Evolutionary conservation across 1,140 invertebrate species (phyloP).

Genomic region (Apolygus lucorum): DNA sequence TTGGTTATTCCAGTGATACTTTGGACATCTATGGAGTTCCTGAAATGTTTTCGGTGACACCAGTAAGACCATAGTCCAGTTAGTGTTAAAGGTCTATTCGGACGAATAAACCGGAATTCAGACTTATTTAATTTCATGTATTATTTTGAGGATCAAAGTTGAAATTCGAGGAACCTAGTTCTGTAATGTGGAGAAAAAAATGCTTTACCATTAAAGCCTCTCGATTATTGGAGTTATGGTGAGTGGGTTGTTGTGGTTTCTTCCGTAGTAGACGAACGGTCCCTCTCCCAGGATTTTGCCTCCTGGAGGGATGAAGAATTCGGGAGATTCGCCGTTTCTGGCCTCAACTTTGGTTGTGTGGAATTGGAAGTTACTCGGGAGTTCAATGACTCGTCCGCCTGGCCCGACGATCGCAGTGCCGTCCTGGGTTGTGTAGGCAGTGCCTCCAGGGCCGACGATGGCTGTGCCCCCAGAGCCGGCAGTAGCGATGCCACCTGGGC

Average conservation of each 20-base stretch:
- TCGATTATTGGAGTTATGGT: background rate
- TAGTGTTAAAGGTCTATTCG: no score
- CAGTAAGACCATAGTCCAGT: no score
- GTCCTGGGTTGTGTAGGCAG: slow-evolving; percentile 57
- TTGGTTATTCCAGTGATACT: no score
- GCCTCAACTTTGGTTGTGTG: slow-evolving; percentile 8
- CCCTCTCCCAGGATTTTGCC: slow-evolving; percentile 56
- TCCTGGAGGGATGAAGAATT: slow-evolving; percentile 38
- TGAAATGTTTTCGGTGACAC: no score
- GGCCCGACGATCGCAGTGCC: slow-evolving; percentile 60
- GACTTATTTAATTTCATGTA: no score
- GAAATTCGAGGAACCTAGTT: no score
- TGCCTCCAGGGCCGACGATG: slow-evolving; percentile 60
- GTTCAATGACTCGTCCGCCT: slow-evolving; percentile 42
- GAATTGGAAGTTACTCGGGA: slow-evolving; percentile 46
- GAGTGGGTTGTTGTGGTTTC: background rate
- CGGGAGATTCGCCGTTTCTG: slow-evolving; percentile 6
- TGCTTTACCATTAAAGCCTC: no score
- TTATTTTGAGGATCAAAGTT: no score
- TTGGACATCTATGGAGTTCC: no score
- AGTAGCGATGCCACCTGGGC: slow-evolving; percentile 61
- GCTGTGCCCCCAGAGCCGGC: slow-evolving; percentile 62
- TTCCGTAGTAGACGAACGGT: slow-evolving; percentile 57
- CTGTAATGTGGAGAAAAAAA: no score
- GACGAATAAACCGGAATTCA: no score